Evolutionary conservation across 1,140 invertebrate species (phyloP), one percentile per base, ranked within the genome.

Genomic region (Bombus soroeensis): DNA sequence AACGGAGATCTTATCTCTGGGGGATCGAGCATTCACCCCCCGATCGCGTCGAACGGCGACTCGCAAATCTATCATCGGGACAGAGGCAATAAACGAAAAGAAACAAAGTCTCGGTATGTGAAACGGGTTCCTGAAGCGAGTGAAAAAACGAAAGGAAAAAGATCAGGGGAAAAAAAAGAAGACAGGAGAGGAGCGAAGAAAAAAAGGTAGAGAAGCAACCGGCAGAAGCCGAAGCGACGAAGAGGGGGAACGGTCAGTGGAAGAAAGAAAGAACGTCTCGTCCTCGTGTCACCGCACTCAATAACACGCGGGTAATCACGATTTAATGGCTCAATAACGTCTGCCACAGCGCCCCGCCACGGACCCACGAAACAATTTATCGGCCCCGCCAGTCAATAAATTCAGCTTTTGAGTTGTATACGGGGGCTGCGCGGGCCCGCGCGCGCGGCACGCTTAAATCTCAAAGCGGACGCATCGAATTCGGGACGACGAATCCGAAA

Each of bases 261-360:
- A 73, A 81, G 83, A 75, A 86, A 39, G 80, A 90, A 88, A 89
- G 89, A 92, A 91, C 85, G 83, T 88, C 83, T 87, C 84, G 59
- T 91, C 85, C 89, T 47, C 85, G 88, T 94, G 92, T 93, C 93
- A 93, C 92, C 89, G 90, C 88, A 85, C 79, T 91, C 93, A 94
- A 94, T 94, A 94, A 93, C 93, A 93, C 86, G 85, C 90, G 86
- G 88, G 91, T 94, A 94, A 94, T 94, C 93, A 94, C 90, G 89
- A 94, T 94, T 94, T 94, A 94, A 94, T 94, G 93, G 93, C 93
- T 94, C 93, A 94, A 94, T 94, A 94, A 94, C 93, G 92, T 93
- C 91, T 89, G 88, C 90, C 92, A 89, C 88, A 90, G 88, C 88
- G 81, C 77, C 86, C 88, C 87, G 86, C 88, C 87, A 86, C 41